phyloP scores from a whole-genome alignment of 2,888 invertebrate genomes.

The Hirtodrosophila cameraria region DNA sequence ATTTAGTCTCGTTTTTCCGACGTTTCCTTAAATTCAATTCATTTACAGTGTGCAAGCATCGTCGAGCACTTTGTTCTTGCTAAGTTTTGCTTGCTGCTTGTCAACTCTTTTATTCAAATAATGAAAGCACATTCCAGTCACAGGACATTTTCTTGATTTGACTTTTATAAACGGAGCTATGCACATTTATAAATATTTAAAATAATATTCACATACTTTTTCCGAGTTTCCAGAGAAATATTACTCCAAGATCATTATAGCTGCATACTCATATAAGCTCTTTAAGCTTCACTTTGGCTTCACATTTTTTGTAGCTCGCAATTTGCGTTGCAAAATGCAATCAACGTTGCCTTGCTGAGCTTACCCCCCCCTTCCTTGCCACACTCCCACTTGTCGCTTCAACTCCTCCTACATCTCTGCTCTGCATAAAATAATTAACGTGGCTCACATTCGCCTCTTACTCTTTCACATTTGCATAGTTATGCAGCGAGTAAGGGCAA shows the following conservation, averaged over 20 bases:
- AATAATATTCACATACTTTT: too few species aligned
- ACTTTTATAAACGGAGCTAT: constrained; percentile 3
- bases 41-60: constrained; percentile 29
- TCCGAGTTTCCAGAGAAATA: too few species aligned
- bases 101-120: constrained; percentile 67
- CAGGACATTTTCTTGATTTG: neutral
- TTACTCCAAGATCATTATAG: too few species aligned
- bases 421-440: constrained; percentile 71
- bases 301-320: constrained; percentile 22
- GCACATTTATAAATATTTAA: too few species aligned
- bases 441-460: constrained; percentile 49
- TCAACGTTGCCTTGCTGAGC: constrained; percentile 61
- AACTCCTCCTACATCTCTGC: constrained; percentile 12
- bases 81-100: constrained; percentile 6
- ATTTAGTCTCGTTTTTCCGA: neutral
- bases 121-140: constrained; percentile 61
- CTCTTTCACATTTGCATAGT: constrained; percentile 63
- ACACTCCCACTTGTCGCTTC: neutral
- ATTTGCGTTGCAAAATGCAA: constrained; percentile 64
- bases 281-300: neutral
- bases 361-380: neutral
- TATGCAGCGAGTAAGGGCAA: constrained; percentile 41
- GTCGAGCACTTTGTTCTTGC: constrained; percentile 23
- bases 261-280: neutral
- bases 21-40: constrained; percentile 66